These are phyloP conservation scores for Macrobrachium nipponense DNA, from an alignment of 1,140 invertebrate species.

Conservation along the genomic window DNA sequence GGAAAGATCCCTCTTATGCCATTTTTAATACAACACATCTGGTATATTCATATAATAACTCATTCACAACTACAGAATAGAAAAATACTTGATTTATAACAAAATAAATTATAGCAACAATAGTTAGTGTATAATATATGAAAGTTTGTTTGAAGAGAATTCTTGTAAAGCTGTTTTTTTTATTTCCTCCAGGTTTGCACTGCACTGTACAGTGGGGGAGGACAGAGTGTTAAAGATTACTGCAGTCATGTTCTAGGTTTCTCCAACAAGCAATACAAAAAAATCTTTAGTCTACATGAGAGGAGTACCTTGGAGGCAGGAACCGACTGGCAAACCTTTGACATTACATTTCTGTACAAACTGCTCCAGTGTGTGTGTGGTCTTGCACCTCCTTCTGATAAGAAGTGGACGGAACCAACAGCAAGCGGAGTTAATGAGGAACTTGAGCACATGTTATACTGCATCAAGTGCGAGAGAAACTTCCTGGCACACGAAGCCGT, in stretches of 20 bases:
- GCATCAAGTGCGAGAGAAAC: conserved; percentile 25
- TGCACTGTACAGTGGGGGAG: background rate
- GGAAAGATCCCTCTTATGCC: too few relatives aligned
- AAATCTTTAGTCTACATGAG: background rate
- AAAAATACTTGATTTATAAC: too few relatives aligned
- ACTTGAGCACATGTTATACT: background rate
- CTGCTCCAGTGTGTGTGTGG: conserved; percentile 5
- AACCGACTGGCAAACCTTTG: background rate
- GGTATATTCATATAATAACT: too few relatives aligned
- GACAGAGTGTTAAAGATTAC: conserved; percentile 2
- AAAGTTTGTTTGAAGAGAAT: too few relatives aligned
- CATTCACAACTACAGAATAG: too few relatives aligned
- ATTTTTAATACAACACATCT: too few relatives aligned
- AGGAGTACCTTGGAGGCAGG: background rate
- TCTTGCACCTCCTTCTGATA: background rate
- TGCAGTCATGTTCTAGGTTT: background rate
- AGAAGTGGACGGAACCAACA: background rate
- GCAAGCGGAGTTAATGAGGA: background rate
- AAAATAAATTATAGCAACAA: too few relatives aligned
- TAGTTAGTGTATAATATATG: too few relatives aligned
- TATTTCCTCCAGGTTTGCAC: background rate
- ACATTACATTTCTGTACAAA: conserved; percentile 12
- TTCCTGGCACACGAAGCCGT: conserved; percentile 7
- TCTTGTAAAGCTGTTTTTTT: too few relatives aligned
- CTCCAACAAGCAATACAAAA: background rate